Percentiles rank a stretch among this genome's conserved stretches.
phyloP scores from a whole-genome alignment of 92 coral and sea anemone genomes.

The Chrysogorgia sp. region DNA sequence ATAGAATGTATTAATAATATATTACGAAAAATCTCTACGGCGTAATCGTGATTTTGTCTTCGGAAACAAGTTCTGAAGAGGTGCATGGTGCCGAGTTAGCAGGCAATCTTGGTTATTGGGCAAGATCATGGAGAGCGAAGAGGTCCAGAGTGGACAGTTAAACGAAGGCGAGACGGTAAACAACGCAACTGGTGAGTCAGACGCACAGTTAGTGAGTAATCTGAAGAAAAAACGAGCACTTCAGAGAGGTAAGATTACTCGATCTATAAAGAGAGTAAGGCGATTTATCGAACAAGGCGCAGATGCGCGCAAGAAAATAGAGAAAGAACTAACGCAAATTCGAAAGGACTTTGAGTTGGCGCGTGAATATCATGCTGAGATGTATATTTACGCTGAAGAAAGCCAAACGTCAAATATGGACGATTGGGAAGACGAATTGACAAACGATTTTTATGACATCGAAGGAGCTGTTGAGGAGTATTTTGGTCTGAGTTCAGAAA shows the following conservation, averaged over 20 bases:
- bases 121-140: too few species aligned
- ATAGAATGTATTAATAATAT: too few species aligned
- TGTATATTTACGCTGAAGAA: constrained; percentile 9
- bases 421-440: constrained; percentile 43
- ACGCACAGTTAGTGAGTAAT: too few species aligned
- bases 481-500: background rate
- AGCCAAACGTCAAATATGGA: constrained; percentile 18
- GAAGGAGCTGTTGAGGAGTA: constrained; percentile 29
- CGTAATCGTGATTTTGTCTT: too few species aligned
- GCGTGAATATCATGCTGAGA: constrained; percentile 22
- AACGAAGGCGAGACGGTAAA: too few species aligned
- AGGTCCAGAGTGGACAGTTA: too few species aligned
- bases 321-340: constrained; percentile 41
- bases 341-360: constrained; percentile 36
- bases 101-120: too few species aligned
- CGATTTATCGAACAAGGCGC: constrained; percentile 10
- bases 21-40: too few species aligned
- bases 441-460: constrained; percentile 32
- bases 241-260: constrained; percentile 28
- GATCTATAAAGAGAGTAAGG: constrained; percentile 36
- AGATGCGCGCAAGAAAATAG: constrained; percentile 22
- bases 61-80: too few species aligned
- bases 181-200: too few species aligned
- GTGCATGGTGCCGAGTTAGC: too few species aligned
- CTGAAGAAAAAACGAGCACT: constrained; percentile 19